phyloP scores from a whole-genome alignment of 1,140 invertebrate species.

The Argopecten irradians region DNA sequence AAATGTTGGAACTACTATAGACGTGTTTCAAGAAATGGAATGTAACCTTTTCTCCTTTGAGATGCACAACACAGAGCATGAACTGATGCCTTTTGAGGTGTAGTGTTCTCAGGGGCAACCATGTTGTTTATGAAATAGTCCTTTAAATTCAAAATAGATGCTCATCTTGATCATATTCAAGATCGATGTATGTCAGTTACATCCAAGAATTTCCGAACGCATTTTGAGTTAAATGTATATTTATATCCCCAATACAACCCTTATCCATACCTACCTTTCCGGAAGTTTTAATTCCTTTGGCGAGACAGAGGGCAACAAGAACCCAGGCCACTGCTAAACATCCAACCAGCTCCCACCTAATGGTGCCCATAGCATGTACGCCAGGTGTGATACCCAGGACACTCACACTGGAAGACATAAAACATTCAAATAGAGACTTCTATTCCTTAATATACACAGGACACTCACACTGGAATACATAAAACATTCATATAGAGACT shows the following conservation, averaged over 20 bases:
- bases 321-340: constrained; percentile 71
- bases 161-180: not conserved
- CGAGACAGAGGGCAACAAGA: constrained; percentile 70
- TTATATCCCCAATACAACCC: not conserved
- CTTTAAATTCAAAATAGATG: not conserved
- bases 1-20: too few relatives aligned
- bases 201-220: not conserved
- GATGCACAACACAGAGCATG: too few relatives aligned
- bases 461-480: constrained; percentile 67
- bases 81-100: too few relatives aligned
- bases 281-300: constrained; percentile 72
- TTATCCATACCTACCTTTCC: constrained; percentile 64
- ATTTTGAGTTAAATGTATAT: not conserved
- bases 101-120: too few relatives aligned
- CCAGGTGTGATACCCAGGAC: constrained; percentile 72
- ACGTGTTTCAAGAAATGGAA: too few relatives aligned
- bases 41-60: too few relatives aligned
- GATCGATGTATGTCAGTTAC: too few relatives aligned
- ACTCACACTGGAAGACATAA: constrained; percentile 60
- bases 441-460: constrained; percentile 69
- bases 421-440: constrained; percentile 36
- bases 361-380: constrained; percentile 64
- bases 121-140: too few relatives aligned
- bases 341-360: constrained; percentile 69
- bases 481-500: not conserved